Base-by-base conservation (phyloP, 2,888 invertebrate genomes). In the Parasteatoda lunata region DNA sequence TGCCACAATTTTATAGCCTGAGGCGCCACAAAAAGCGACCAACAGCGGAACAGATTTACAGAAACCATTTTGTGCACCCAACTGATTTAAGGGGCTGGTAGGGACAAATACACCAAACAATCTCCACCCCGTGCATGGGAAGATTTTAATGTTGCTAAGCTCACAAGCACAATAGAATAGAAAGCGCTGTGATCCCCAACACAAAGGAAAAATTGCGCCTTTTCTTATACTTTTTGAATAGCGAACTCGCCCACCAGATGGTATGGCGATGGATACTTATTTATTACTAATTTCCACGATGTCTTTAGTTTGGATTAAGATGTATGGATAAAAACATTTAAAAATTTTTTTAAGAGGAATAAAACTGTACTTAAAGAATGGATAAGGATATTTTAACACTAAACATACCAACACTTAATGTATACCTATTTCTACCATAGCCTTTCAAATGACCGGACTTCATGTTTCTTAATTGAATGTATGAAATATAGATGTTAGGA, bases 201-300 rank as follows among this genome's bases (percentile, higher is more conserved):
- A 69, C 68, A 79, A 80, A 78, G 68, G 73, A n/a, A 48, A 64
- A 68, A 65, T 75, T 80, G 77, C 71, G 77, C 71, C 83, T 77
- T 83, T 84, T 70, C 59, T 59, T 48, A 15, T 64, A 68, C 78
- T 15, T 6, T 47, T n/a, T 68, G 79, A 76, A 85, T 85, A 64
- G 54, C 13, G 59, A 71, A 79, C 85, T 79, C 85, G 85, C 85
- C 80, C 75, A 76, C 85, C 85, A 85, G 85, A 85, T 85, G 85
- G 85, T 70, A 52, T 7, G 15, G 7, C 52, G 54, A 13, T 59
- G 59, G 59, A 59, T 59, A n/a, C 59, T 59, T 59, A 59, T 59
- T 59, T 30, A 0, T 30, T 30, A 30, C 30, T 30, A 30, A 30
- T 30, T 30, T 30, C 30, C 30, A 30, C 30, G 30, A 30, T 30